Conservation (phyloP, 1,140 invertebrate genomes). For the Apis mellifera region Amel_HAv3.1 CM009932.2:5683001-5683500, state of each 20-base stretch:
- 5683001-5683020: no score
- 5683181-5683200: conserved; percentile 25
- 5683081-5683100: no score
- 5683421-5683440: background rate
- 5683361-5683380: no score
- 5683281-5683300: background rate
- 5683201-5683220: conserved; percentile 42
- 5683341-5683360: background rate
- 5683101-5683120: no score
- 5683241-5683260: conserved; percentile 15
- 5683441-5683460: background rate
- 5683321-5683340: background rate
- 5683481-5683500: background rate
- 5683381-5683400: no score
- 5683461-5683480: background rate
- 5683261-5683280: background rate
- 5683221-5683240: background rate
- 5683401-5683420: background rate
- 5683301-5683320: background rate
- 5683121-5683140: no score
- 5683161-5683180: background rate
- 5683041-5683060: no score
- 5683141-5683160: conserved; percentile 4
- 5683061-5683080: no score
- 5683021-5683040: no score